phyloP scores from a whole-genome alignment of 2,797 vertebrate species.

The Eurystomus glaucurus region DNA sequence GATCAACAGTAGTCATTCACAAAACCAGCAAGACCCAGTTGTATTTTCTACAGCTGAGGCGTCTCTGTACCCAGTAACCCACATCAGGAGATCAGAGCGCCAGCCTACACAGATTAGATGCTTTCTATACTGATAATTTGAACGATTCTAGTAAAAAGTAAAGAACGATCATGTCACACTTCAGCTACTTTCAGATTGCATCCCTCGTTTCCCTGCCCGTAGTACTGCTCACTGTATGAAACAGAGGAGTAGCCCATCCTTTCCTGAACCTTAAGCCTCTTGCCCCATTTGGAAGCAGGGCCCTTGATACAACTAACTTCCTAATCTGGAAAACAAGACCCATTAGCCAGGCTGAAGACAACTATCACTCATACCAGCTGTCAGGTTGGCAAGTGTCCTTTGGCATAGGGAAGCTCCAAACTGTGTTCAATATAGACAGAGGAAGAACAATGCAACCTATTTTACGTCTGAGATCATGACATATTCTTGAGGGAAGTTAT shows the following conservation, averaged over 20 bases:
- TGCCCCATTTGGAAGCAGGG: background rate
- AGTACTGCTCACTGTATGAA: background rate
- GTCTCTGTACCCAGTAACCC: background rate
- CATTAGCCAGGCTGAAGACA: background rate
- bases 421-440: background rate
- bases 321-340: background rate
- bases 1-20: background rate
- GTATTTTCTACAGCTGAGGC: background rate
- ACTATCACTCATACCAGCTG: background rate
- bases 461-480: conserved; percentile 39
- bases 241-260: background rate
- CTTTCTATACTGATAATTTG: background rate
- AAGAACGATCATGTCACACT: fast-evolving
- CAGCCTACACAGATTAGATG: background rate
- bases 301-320: background rate
- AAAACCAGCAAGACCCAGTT: background rate
- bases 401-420: background rate
- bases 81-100: background rate
- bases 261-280: background rate
- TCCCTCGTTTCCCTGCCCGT: background rate
- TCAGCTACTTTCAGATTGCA: background rate
- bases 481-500: conserved; percentile 27
- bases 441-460: conserved; percentile 1
- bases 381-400: conserved; percentile 17
- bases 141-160: background rate